Evolutionary conservation across 2,797 vertebrate genomes (phyloP).

Genomic region (Salarias fasciatus): DNA sequence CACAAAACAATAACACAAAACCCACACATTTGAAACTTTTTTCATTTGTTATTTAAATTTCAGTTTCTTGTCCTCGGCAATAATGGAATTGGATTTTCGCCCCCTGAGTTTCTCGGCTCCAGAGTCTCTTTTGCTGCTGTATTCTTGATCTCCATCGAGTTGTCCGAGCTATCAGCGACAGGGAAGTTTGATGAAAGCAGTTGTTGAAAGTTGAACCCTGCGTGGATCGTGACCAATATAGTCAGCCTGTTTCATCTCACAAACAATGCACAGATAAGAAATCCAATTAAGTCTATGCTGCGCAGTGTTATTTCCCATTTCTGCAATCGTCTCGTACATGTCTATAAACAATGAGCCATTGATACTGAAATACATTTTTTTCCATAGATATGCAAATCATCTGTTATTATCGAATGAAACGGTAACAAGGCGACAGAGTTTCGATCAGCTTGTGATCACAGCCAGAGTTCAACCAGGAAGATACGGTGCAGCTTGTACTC

Average conservation of each 20-base stretch:
- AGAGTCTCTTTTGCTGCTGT: too few species aligned
- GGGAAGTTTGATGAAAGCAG: constrained; percentile 31
- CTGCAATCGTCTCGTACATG: constrained; percentile 68
- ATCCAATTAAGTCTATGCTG: constrained; percentile 77
- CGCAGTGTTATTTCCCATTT: constrained; percentile 62
- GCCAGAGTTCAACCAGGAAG: constrained; percentile 29
- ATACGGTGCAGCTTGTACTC: constrained; percentile 33
- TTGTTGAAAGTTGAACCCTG: constrained; percentile 42
- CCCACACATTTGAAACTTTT: too few species aligned
- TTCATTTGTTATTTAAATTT: too few species aligned
- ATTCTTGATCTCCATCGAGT: neutral
- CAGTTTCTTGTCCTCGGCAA: too few species aligned
- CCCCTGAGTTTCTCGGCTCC: too few species aligned
- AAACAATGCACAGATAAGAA: constrained; percentile 74
- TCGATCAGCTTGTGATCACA: constrained; percentile 58
- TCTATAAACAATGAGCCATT: constrained; percentile 73
- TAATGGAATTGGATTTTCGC: too few species aligned
- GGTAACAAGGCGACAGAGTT: constrained; percentile 39
- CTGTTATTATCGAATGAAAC: constrained; percentile 56
- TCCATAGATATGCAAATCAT: constrained; percentile 78
- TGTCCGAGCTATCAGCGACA: constrained; percentile 7
- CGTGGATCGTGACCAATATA: constrained; percentile 28
- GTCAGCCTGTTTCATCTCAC: constrained; percentile 55
- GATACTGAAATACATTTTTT: constrained; percentile 62
- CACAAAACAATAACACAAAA: too few species aligned